A percentile compares a stretch with the other conserved stretches of the same genome.
These are phyloP conservation scores for Stigmatopora nigra DNA, from an alignment of 2,113 vertebrate species.

Conservation along the genomic window DNA sequence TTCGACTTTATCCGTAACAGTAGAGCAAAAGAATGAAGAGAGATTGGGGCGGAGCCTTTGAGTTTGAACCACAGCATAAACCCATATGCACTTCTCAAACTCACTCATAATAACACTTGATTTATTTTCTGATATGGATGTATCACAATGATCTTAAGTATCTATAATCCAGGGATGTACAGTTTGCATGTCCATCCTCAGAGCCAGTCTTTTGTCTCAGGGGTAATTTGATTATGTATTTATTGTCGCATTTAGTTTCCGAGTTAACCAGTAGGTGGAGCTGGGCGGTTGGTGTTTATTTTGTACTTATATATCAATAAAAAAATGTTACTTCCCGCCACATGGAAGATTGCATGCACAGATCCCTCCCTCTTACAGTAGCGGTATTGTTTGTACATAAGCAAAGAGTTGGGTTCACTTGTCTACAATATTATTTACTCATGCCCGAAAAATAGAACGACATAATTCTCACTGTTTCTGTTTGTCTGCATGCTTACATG, in stretches of 20 bases:
- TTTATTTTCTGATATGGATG: too few relatives aligned
- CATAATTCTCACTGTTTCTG: not conserved
- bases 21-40: slow-evolving; percentile 25
- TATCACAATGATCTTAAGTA: too few relatives aligned
- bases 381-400: not conserved
- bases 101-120: too few relatives aligned
- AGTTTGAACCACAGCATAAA: slow-evolving; percentile 50
- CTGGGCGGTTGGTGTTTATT: too few relatives aligned
- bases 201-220: too few relatives aligned
- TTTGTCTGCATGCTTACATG: slow-evolving; percentile 9
- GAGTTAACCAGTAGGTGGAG: too few relatives aligned
- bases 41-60: slow-evolving; percentile 20
- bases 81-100: slow-evolving; percentile 23
- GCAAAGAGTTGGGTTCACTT: not conserved
- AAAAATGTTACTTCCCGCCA: not conserved
- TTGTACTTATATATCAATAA: too few relatives aligned
- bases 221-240: too few relatives aligned
- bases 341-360: not conserved
- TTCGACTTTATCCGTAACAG: slow-evolving; percentile 40
- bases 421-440: not conserved
- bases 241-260: too few relatives aligned
- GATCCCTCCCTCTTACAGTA: not conserved
- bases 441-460: not conserved
- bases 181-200: too few relatives aligned
- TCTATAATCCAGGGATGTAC: too few relatives aligned